Base-by-base conservation (phyloP, 35 echinoderm and acorn worm genomes). In the Diadema setosum region DNA sequence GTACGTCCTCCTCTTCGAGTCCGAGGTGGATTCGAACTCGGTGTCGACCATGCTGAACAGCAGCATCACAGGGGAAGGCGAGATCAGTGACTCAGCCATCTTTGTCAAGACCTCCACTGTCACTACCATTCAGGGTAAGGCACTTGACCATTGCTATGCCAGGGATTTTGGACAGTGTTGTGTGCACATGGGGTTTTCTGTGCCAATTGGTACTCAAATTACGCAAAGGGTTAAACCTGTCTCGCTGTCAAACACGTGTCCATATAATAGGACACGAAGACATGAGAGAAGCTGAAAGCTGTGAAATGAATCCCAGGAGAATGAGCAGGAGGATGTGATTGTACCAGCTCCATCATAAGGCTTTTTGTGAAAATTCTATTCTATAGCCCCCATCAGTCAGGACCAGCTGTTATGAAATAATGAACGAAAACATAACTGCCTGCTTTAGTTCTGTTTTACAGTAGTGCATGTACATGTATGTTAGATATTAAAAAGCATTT, bases 1-100 rank as follows among this genome's bases (percentile, higher is more conserved):
- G 29, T 87, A 87, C 43, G 60, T 75, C 64, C 85, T 87, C 26
- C 64, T 70, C 63, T 87, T 87, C 39, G 61, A 65, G n/a, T 33
- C 14, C 9, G 12, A 26, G 7, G 69, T 57, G 23, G 63, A 49
- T 26, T n/a, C 27, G 39, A 52, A 75, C 11, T 45, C 15, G 21
- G 30, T 48, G 25, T 26, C 42, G 20, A 75, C 63, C 63, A 87
- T 46, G 63, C 41, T 73, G 39, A 87, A 73, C 29, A 75, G 37
- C 6, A 70, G 37, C 64, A 87, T 65, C 65, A 49, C 41, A 14
- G 42, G 44, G 0, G 41, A 35, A 2, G 85, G 85, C 23, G 39
- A 76, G 45, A 75, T 87, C 5, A 48, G n/a, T 23, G n/a, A 74
- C 15, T 49, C 61, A 5, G 31, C 8, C 27, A 69, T 87, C 65